Conservation (phyloP, 2,113 vertebrate genomes). For the Apteryx owenii region DNA sequence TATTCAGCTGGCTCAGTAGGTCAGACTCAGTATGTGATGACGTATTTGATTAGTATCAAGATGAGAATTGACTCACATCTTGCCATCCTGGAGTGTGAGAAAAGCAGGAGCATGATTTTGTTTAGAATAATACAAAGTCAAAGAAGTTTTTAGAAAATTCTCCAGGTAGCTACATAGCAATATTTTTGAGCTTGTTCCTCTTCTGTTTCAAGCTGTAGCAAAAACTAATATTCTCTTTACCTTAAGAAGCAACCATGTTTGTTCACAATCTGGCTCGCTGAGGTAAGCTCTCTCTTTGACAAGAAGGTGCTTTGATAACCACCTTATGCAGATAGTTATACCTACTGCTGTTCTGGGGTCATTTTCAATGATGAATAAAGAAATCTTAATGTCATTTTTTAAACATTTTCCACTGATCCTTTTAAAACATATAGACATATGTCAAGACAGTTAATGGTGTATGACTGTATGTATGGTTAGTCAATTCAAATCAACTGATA, state of each 20-base stretch:
- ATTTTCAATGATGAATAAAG: not conserved
- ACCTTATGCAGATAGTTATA: no score
- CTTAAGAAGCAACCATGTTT: not conserved
- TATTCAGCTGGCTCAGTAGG: no score
- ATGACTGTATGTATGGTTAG: not conserved
- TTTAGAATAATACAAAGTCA: no score
- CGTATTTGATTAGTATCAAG: no score
- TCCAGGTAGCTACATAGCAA: not conserved
- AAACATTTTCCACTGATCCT: rapidly evolving
- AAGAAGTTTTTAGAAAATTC: no score
- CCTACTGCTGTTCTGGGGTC: not conserved
- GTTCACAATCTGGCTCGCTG: not conserved
- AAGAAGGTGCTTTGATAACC: no score
- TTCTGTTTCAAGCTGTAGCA: not conserved
- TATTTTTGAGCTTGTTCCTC: not conserved
- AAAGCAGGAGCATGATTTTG: no score
- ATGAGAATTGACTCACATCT: no score
- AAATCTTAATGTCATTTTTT: not conserved
- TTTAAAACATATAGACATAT: not conserved
- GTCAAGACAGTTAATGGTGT: not conserved
- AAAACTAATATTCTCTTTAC: not conserved
- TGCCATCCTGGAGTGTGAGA: no score
- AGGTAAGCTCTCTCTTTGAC: not conserved
- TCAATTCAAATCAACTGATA: not conserved
- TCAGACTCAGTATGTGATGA: no score